Base-by-base conservation (phyloP, 2,888 invertebrate genomes). In the Lasioglossum malachurum region DNA sequence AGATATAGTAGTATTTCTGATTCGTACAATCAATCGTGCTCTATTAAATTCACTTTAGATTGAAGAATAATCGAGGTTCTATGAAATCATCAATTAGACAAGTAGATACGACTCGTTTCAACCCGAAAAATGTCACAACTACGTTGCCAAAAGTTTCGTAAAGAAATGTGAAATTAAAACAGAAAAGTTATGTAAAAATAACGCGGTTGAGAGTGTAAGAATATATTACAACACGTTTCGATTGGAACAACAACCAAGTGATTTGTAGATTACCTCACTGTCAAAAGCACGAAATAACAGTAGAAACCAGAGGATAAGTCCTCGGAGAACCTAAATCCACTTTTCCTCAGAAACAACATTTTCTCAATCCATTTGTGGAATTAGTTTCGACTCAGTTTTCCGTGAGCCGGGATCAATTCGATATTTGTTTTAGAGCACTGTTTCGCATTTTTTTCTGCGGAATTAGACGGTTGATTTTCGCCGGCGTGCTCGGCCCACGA, bases 401-500 rank as follows among this genome's bases (percentile, higher is more conserved):
- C 53, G 53, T 57, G 3, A n/a, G 10, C n/a, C n/a, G 53, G 53
- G n/a, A 57, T 57, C 10, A 27, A 64, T 27, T 31, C 35, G 35
- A 67, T 35, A 19, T 67, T 35, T 67, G 31, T 2, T 67, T 19
- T 16, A 67, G 35, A 35, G 19, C 35, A 38, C 19, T 0, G 67
- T 67, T 60, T 23, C 31, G 44, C 27, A n/a, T n/a, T 44, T 44
- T 71, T 75, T 64, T 72, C 19, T 35, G 46, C 38, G 75, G 64
- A 23, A 64, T 41, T 27, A 46, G n/a, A 72, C 19, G 35, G 38
- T 53, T 27, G 76, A 67, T 44, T 82, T 76, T 53, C 76, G 72
- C 49, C 60, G 38, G 5, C 46, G 57, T 41, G 38, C 60, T 80
- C 38, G 57, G 60, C 46, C 64, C 60, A 60, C 71, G 75, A 83